These are phyloP conservation scores for Cyaniris semiargus DNA, from an alignment of 2,888 invertebrate genomes.

Conservation along the genomic window DNA sequence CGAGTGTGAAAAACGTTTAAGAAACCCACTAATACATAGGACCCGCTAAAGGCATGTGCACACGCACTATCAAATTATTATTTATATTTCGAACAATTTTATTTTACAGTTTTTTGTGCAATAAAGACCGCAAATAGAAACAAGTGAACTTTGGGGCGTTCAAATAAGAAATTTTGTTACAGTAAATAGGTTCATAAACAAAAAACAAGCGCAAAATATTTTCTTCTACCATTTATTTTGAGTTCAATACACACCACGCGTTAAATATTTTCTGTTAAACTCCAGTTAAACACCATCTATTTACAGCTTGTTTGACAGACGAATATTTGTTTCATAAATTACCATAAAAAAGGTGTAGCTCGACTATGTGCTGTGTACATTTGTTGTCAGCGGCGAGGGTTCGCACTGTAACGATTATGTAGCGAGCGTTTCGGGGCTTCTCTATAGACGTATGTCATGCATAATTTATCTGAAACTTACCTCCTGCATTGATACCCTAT, in stretches of 20 bases:
- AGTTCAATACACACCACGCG: neutral
- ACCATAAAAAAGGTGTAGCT: slow-evolving; percentile 1
- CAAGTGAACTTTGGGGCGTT: too few relatives aligned
- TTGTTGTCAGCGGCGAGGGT: slow-evolving; percentile 12
- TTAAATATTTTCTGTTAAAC: neutral
- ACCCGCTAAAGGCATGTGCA: neutral
- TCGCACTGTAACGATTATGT: slow-evolving; percentile 3
- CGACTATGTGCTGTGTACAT: slow-evolving; percentile 20
- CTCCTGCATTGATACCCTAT: slow-evolving; percentile 15
- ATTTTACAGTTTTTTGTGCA: neutral
- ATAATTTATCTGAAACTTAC: slow-evolving; percentile 17
- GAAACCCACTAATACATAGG: neutral
- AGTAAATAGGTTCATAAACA: neutral
- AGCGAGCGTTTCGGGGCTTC: slow-evolving; percentile 22
- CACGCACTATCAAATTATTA: neutral
- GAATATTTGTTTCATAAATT: slow-evolving; percentile 28
- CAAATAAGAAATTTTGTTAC: too few relatives aligned
- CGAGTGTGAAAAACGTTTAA: slow-evolving; percentile 27
- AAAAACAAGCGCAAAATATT: neutral
- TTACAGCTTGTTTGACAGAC: slow-evolving; percentile 6
- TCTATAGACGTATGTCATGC: slow-evolving; percentile 25
- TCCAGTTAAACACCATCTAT: neutral
- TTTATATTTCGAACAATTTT: neutral
- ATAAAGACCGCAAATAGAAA: too few relatives aligned
- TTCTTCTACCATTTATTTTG: neutral